A percentile compares a stretch with the other conserved stretches of the same genome.
Conservation (phyloP, 2,113 vertebrate genomes). For the Patagioenas fasciata region DNA sequence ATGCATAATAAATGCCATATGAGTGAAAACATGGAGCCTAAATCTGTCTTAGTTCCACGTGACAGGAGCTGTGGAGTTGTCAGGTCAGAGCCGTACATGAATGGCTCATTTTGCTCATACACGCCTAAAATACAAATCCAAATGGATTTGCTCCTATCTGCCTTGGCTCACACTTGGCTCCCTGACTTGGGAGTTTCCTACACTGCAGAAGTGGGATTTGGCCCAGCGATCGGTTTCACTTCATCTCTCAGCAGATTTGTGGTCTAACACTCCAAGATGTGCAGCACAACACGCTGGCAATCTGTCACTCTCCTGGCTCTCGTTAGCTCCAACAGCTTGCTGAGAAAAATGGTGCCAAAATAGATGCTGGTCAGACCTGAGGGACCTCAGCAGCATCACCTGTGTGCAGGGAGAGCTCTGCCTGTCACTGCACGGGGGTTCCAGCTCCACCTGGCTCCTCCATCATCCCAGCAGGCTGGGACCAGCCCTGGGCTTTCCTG, state of each 20-base stretch:
- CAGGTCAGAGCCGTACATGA: rapidly evolving
- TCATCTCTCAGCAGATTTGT: constrained; percentile 61
- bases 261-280: constrained; percentile 59
- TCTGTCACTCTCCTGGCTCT: constrained; percentile 55
- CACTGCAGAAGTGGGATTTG: neutral
- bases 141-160: neutral
- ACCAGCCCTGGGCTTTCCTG: neutral
- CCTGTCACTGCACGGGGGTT: neutral
- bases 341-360: neutral
- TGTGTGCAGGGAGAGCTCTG: neutral
- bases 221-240: neutral
- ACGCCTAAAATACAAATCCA: neutral
- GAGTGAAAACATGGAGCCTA: neutral
- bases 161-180: neutral
- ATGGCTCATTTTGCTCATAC: neutral
- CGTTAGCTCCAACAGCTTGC: constrained; percentile 37
- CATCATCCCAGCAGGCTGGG: neutral
- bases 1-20: neutral
- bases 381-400: neutral
- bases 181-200: neutral
- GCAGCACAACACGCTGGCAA: constrained; percentile 39
- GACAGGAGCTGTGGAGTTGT: neutral
- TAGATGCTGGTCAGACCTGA: neutral
- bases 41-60: neutral
- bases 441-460: constrained; percentile 20